Evolutionary conservation across 2,113 vertebrate species (phyloP).

Genomic region (Orthonyx spaldingii): DNA sequence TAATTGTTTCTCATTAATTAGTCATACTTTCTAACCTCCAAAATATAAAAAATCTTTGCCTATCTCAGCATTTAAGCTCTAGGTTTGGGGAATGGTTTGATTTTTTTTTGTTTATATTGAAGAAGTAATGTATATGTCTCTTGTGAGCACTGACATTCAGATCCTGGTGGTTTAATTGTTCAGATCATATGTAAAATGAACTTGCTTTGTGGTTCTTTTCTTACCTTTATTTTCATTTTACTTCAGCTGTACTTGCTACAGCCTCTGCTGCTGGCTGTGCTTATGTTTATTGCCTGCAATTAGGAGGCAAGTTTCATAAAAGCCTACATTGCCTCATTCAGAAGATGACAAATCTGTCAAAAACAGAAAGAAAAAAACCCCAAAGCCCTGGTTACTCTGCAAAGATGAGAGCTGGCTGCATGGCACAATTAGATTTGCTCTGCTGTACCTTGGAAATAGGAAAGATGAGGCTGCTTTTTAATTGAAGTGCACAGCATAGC

Average conservation of each 20-base stretch:
- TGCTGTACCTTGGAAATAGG: conserved; percentile 48
- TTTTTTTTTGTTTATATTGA: neutral
- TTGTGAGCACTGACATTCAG: neutral
- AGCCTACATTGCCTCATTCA: neutral
- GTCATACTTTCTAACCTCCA: neutral
- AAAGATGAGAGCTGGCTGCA: conserved; percentile 16
- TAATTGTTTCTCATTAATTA: conserved; percentile 16
- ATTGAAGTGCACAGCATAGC: conserved; percentile 44
- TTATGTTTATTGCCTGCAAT: conserved; percentile 48
- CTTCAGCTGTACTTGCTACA: neutral
- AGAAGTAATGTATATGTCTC: neutral
- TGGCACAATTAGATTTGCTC: conserved; percentile 53
- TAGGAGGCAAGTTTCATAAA: conserved; percentile 39
- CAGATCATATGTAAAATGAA: neutral
- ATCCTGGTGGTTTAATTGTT: neutral
- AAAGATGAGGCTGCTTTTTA: conserved; percentile 53
- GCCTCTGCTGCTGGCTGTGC: neutral
- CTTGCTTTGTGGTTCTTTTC: neutral
- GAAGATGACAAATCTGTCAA: neutral
- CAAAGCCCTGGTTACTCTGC: conserved; percentile 17
- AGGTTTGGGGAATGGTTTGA: neutral
- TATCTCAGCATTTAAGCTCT: neutral
- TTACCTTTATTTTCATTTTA: conserved; percentile 34
- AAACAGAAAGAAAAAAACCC: neutral
- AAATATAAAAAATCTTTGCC: neutral